Evolutionary conservation across 2,797 vertebrate genomes (phyloP), one percentile per base, ranked within the genome.

Genomic region (Sebastiscus albofasciatus): DNA sequence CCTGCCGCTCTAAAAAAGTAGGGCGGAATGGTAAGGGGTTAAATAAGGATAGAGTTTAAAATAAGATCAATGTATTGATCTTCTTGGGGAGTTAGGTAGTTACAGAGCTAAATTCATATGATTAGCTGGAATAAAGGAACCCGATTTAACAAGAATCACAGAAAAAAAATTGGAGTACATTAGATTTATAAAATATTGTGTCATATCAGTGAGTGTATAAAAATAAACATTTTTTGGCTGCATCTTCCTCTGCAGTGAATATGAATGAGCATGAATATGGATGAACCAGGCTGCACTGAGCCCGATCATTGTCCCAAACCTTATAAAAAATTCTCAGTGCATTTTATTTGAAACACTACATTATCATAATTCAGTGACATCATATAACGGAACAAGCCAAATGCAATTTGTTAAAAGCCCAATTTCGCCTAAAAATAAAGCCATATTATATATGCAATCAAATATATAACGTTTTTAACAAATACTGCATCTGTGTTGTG

Each of bases 211-310:
- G 22, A 56, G 14, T 31, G 26, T 49, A n/a, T 54, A 33, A 11
- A 29, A 16, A 16, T 24, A 58, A 8, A 18, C 18, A 8, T 59
- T 24, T 58, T 29, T 60, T 75, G 31, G 58, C 61, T 59, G 71
- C 56, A 49, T 75, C 52, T 64, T 78, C 24, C 24, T 58, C 75
- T 76, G 59, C 34, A 62, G 52, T 29, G 67, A 71, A 80, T 67
- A 58, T 82, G 62, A 59, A 68, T 59, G 12, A 34, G 62, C 36
- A 72, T 75, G 65, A 82, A 74, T 77, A 76, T 59, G 42, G 10
- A 81, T 77, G 52, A 72, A 75, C 5, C 18, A 55, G 52, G 62
- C 34, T 71, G 36, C 16, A 54, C 42, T 67, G 66, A 77, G 56
- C n/a, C 33, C 2, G 26, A 62, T 36, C 26, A 4, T 7, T 22